Evolutionary conservation across 2,888 invertebrate species (phyloP).

Genomic region (Orthosia gracilis): DNA sequence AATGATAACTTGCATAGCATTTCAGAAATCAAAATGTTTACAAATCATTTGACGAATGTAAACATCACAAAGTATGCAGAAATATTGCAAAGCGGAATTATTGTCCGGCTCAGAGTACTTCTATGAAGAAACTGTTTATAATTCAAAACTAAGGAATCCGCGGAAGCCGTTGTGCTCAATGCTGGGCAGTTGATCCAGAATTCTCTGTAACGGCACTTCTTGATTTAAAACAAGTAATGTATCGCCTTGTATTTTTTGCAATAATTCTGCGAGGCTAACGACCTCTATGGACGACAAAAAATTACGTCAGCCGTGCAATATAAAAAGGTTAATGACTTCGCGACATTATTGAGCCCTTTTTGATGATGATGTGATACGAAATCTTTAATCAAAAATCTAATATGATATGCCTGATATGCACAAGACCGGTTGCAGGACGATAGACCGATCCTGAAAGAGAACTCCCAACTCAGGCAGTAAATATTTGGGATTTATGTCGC

Average conservation of each 20-base stretch:
- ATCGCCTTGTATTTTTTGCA: conserved; percentile 57
- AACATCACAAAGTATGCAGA: conserved; percentile 41
- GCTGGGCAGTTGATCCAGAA: conserved; percentile 50
- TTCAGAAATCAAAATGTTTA: conserved; percentile 56
- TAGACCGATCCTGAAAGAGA: background rate
- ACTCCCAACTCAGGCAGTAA: background rate
- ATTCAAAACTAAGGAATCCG: conserved; percentile 34
- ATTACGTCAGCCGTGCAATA: conserved; percentile 57
- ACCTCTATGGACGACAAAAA: conserved; percentile 61
- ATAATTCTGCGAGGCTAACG: conserved; percentile 60
- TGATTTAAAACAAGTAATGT: conserved; percentile 60
- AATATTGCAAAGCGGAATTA: conserved; percentile 40
- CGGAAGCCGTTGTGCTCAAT: conserved; percentile 22
- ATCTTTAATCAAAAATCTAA: conserved; percentile 25
- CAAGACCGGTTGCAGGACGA: background rate
- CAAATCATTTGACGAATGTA: conserved; percentile 45
- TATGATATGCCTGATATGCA: background rate
- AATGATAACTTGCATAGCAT: conserved; percentile 42
- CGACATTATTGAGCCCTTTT: conserved; percentile 58
- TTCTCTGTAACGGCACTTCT: conserved; percentile 51
- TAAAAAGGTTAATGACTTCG: conserved; percentile 62
- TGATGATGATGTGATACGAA: conserved; percentile 23
- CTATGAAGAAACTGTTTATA: conserved; percentile 37
- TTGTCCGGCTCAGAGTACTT: conserved; percentile 19
- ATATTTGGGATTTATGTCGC: background rate